Percentiles rank a stretch among this genome's conserved stretches.
These are phyloP conservation scores for Falco cherrug DNA, from an alignment of 2,797 vertebrate genomes.

Conservation along the genomic window DNA sequence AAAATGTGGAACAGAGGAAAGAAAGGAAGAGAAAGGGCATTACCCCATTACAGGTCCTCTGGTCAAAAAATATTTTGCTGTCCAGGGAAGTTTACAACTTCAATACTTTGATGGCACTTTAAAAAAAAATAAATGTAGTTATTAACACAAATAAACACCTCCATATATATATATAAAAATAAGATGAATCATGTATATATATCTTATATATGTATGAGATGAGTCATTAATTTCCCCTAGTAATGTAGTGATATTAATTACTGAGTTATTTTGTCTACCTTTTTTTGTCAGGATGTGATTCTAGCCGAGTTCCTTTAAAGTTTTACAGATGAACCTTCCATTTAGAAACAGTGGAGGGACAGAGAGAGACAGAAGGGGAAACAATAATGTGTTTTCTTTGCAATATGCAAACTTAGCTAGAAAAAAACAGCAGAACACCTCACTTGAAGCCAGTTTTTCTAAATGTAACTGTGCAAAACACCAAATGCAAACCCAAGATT, in stretches of 20 bases:
- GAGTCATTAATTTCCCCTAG: background rate
- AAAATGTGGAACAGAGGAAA: constrained; percentile 11
- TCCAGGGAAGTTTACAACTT: background rate
- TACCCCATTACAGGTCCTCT: background rate
- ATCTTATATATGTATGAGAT: background rate
- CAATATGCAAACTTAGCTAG: background rate
- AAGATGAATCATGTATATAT: background rate
- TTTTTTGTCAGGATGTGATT: background rate
- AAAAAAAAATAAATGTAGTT: background rate
- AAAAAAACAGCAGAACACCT: background rate
- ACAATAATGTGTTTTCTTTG: background rate
- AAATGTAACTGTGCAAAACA: background rate
- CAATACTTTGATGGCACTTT: background rate
- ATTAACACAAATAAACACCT: background rate
- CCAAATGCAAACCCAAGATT: constrained; percentile 1
- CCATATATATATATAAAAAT: background rate
- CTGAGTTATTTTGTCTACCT: background rate
- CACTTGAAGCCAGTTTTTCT: background rate
- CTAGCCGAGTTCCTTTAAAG: background rate
- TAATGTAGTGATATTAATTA: background rate
- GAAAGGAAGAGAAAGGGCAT: background rate
- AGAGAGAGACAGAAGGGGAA: background rate
- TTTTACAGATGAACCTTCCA: background rate
- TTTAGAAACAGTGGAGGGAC: background rate
- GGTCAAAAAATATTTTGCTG: background rate